Evolutionary conservation across 2,888 invertebrate species (phyloP), one percentile per base, ranked within the genome.

Genomic region (Xanthia icteritia): DNA sequence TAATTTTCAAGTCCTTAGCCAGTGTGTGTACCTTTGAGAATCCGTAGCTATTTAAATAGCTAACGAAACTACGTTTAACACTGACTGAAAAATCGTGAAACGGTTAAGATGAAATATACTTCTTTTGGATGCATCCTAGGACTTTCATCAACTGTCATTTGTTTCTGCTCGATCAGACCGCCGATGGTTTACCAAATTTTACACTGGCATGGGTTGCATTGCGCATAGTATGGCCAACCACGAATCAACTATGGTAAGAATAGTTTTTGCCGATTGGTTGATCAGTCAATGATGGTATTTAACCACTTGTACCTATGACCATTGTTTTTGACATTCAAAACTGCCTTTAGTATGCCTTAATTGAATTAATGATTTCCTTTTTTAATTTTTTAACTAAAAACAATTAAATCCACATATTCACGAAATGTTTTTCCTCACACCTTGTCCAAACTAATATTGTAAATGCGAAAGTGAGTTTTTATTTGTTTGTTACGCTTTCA

Each of bases 381-480:
- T 11, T 31, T 20, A 31, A 20, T 36, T 39, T 8, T 15, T 39
- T 15, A 8, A 64, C 36, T 36, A n/a, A 23, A 4, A 39, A 39
- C 2, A 39, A 64, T 64, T 15, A 15, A 20, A 63, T 36, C 36
- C 17, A 1, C 39, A 39, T 20, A 5, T n/a, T 27, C 3, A 5
- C 17, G 5, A 67, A 31, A 31, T 8, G 5, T 23, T 67, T 45
- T 45, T 15, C 54, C 20, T 13, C 54, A 63, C 45, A 61, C 39
- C 48, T 65, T 82, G n/a, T n/a, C n/a, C n/a, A n/a, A n/a, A n/a
- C n/a, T n/a, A 31, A 31, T 31, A 31, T 31, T 31, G 31, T 31
- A 31, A 31, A 31, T 31, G 31, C 31, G 31, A 31, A 31, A 31
- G 31, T 31, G 31, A 2, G 1, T 31, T 31, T 31, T 31, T n/a